Evolutionary conservation across 1,140 invertebrate species (phyloP).

Genomic region (Drosophila sturtevanti): DNA sequence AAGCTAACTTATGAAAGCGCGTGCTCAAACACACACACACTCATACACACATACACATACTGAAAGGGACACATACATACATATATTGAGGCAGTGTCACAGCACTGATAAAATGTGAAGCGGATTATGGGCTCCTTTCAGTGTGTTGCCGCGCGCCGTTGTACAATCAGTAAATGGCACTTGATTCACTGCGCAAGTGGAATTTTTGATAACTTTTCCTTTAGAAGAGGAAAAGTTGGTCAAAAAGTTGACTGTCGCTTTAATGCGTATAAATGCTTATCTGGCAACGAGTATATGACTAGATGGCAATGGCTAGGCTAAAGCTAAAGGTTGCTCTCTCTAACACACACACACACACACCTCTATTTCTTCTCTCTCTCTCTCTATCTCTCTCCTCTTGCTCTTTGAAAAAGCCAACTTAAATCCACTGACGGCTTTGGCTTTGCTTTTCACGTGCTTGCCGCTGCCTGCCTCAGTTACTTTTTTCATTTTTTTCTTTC

Average conservation of each 20-base stretch:
- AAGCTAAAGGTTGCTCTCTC: not conserved
- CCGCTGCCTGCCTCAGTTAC: constrained; percentile 12
- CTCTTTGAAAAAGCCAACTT: constrained; percentile 59
- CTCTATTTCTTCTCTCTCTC: not conserved
- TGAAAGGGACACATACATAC: constrained; percentile 15
- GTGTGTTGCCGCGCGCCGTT: constrained; percentile 37
- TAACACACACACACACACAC: not conserved
- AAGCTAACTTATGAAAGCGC: constrained; percentile 71
- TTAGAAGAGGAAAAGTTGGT: constrained; percentile 61
- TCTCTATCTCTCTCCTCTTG: constrained; percentile 2
- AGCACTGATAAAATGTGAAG: constrained; percentile 78
- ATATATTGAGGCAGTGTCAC: constrained; percentile 70
- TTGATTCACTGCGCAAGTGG: constrained; percentile 80
- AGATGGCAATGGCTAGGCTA: constrained; percentile 45
- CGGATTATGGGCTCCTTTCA: constrained; percentile 68
- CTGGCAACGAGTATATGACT: constrained; percentile 59
- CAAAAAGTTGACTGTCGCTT: constrained; percentile 74
- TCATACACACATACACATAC: constrained; percentile 5
- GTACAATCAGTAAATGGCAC: constrained; percentile 80
- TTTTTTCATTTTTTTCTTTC: constrained; percentile 17
- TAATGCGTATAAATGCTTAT: constrained; percentile 78
- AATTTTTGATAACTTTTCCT: constrained; percentile 79
- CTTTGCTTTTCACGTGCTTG: constrained; percentile 60
- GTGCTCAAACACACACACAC: constrained; percentile 36
- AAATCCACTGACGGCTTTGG: constrained; percentile 73